These are phyloP conservation scores for Bos taurus DNA, from an alignment of 2,113 vertebrate species.

Conservation along the genomic window DNA sequence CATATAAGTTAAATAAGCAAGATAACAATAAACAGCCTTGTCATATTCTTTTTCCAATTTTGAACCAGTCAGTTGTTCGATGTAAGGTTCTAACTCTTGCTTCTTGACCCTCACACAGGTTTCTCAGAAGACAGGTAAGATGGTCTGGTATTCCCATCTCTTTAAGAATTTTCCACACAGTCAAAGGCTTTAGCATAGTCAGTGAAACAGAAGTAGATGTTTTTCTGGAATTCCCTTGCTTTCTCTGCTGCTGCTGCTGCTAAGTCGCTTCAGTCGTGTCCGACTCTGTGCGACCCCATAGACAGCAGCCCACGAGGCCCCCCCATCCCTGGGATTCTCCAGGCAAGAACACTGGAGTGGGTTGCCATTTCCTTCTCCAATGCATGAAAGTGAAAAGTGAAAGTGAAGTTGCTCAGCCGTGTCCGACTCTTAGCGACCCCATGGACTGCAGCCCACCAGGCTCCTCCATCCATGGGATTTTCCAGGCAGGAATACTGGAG, in stretches of 20 bases:
- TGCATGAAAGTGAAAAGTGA: too few relatives aligned
- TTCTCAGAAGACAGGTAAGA: neutral
- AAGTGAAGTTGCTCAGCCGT: too few relatives aligned
- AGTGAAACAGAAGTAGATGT: neutral
- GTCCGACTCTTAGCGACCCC: too few relatives aligned
- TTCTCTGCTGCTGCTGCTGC: neutral
- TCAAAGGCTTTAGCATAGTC: neutral
- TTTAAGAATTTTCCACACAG: neutral
- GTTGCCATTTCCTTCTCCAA: too few relatives aligned
- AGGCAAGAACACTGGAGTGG: too few relatives aligned
- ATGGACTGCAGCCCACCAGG: too few relatives aligned
- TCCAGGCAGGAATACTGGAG: too few relatives aligned
- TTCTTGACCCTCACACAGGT: neutral
- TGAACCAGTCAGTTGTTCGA: neutral
- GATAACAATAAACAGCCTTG: neutral
- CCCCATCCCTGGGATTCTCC: too few relatives aligned
- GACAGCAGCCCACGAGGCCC: too few relatives aligned
- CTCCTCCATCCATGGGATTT: too few relatives aligned
- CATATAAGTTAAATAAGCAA: neutral
- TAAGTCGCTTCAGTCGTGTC: too few relatives aligned
- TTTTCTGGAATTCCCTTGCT: neutral
- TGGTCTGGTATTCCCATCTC: neutral
- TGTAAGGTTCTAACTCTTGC: neutral
- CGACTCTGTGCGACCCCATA: too few relatives aligned
- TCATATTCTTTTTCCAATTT: neutral